phyloP scores from a whole-genome alignment of 2,888 invertebrate genomes.

The Lasioglossum zephyrum region DNA sequence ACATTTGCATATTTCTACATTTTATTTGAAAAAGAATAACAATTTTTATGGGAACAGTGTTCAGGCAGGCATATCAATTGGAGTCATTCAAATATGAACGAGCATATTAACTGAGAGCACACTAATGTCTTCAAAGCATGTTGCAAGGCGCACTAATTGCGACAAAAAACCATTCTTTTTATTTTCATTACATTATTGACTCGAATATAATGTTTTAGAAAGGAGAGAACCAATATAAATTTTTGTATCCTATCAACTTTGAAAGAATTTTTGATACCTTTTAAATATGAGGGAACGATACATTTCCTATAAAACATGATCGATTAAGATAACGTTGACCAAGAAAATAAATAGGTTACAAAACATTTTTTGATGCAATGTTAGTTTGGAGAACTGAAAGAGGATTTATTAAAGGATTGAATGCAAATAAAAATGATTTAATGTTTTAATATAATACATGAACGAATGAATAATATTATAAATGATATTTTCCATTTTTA shows the following conservation, averaged over 20 bases:
- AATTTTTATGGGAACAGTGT: not conserved
- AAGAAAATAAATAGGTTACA: not conserved
- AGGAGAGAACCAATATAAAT: not conserved
- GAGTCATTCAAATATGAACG: not conserved
- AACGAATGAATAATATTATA: conserved; percentile 2
- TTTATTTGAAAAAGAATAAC: not conserved
- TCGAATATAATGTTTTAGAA: not conserved
- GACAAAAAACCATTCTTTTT: too few species aligned
- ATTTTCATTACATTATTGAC: not conserved
- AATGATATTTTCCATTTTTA: not conserved
- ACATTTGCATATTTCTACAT: too few species aligned
- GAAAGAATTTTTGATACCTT: not conserved
- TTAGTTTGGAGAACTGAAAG: not conserved
- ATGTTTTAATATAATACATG: conserved; percentile 10
- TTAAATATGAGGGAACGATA: not conserved
- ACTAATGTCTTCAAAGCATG: not conserved
- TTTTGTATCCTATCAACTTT: not conserved
- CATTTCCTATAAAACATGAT: not conserved
- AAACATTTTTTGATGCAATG: not conserved
- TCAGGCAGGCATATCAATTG: not conserved
- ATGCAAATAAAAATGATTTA: not conserved
- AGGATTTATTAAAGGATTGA: not conserved
- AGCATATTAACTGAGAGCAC: not conserved
- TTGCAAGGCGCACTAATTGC: not conserved
- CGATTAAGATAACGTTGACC: not conserved